Conservation (phyloP, 2,888 invertebrate species). For the Eupithecia abbreviata region DNA sequence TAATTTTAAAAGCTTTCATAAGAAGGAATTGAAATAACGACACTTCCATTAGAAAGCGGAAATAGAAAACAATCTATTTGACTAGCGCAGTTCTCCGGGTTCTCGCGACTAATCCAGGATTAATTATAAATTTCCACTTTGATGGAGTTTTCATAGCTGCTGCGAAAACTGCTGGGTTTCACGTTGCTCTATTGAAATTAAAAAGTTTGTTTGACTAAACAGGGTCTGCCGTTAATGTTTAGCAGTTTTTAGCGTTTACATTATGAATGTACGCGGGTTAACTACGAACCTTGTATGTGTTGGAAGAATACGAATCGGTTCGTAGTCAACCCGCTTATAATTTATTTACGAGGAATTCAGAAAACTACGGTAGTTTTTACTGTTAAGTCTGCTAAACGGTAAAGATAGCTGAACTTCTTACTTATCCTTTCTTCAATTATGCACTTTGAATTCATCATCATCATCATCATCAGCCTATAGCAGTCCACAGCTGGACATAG, state of each 20-base stretch:
- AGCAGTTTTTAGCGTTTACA: not conserved
- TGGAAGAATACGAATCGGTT: too few relatives aligned
- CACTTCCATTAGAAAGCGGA: constrained; percentile 17
- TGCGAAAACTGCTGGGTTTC: constrained; percentile 15
- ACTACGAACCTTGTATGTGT: too few relatives aligned
- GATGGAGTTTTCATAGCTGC: constrained; percentile 43
- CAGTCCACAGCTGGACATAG: too few relatives aligned
- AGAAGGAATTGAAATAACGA: not conserved
- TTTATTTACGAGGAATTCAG: too few relatives aligned
- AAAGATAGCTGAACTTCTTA: not conserved
- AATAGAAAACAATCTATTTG: constrained; percentile 33
- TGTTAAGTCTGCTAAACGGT: not conserved
- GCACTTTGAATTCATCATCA: too few relatives aligned
- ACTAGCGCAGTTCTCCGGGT: constrained; percentile 16
- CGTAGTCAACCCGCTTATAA: too few relatives aligned
- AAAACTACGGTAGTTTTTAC: not conserved
- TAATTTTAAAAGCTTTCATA: not conserved
- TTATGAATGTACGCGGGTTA: not conserved
- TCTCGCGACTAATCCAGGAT: constrained; percentile 48
- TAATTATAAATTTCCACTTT: constrained; percentile 69
- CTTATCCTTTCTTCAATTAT: too few relatives aligned
- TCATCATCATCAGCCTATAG: too few relatives aligned
- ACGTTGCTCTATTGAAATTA: not conserved
- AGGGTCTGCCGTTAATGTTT: not conserved
- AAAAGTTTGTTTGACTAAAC: not conserved